Evolutionary conservation across 1,140 invertebrate species (phyloP).

Genomic region (Magallana angulata): DNA sequence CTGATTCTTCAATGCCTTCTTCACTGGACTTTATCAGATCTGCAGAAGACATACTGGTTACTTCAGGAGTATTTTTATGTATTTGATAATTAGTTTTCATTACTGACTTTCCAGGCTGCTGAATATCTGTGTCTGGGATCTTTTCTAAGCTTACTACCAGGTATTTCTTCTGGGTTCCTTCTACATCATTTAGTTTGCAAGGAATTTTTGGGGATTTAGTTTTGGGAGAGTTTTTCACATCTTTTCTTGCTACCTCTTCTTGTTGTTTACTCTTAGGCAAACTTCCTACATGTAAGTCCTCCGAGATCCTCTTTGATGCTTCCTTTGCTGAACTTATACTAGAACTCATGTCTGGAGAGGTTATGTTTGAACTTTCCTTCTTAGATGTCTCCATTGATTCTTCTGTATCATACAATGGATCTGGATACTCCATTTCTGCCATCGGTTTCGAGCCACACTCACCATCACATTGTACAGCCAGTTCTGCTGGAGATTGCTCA

Average conservation of each 20-base stretch:
- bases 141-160: background rate
- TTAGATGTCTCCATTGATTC: background rate
- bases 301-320: background rate
- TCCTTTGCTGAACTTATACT: background rate
- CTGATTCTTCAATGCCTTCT: too few relatives aligned
- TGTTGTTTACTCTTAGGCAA: background rate
- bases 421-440: background rate
- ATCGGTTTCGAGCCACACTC: background rate
- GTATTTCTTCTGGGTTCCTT: background rate
- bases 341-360: background rate
- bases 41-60: background rate
- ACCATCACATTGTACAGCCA: too few relatives aligned
- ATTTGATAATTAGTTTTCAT: background rate
- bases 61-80: background rate
- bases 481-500: too few relatives aligned
- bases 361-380: background rate
- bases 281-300: background rate
- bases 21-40: background rate
- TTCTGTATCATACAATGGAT: background rate
- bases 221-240: background rate
- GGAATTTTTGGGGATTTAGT: background rate
- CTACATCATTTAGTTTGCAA: background rate
- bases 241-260: background rate
- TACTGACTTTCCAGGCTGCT: background rate
- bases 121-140: background rate